Percentiles rank a stretch among this genome's conserved stretches.
These are phyloP conservation scores for Leptocoma aspasia DNA, from an alignment of 2,113 vertebrate species.

Conservation along the genomic window DNA sequence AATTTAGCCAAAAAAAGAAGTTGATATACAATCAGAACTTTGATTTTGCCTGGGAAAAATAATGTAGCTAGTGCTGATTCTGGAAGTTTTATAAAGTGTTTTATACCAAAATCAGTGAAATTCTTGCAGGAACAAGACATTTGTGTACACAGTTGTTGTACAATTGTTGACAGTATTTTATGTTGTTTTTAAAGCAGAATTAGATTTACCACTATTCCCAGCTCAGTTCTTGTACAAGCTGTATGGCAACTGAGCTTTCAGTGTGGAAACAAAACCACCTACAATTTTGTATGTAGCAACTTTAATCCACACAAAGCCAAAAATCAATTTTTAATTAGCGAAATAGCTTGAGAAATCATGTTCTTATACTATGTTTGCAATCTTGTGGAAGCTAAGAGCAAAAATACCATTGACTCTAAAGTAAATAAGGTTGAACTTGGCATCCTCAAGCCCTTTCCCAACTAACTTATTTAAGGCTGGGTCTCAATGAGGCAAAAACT, in stretches of 20 bases:
- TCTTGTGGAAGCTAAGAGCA: neutral
- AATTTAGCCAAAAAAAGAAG: conserved; percentile 2
- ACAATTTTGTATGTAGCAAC: neutral
- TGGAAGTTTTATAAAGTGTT: neutral
- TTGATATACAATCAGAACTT: neutral
- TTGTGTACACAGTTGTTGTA: neutral
- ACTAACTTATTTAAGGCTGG: neutral
- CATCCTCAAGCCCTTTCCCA: neutral
- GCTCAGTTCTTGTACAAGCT: neutral
- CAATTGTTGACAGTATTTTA: neutral
- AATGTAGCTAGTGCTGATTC: neutral
- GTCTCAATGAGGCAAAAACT: neutral
- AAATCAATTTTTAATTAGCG: conserved; percentile 69
- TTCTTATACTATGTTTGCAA: neutral
- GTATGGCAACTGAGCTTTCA: neutral
- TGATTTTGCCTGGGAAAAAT: neutral
- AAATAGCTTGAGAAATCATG: conserved; percentile 27
- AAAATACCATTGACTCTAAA: neutral
- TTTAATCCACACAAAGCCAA: conserved; percentile 22
- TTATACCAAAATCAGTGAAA: conserved; percentile 1
- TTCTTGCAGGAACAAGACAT: neutral
- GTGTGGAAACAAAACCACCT: neutral
- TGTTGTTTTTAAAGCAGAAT: neutral
- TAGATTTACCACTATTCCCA: neutral
- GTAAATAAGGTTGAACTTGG: neutral